Evolutionary conservation across 1,140 invertebrate species (phyloP).

Genomic region (Luehdorfia chinensis): DNA sequence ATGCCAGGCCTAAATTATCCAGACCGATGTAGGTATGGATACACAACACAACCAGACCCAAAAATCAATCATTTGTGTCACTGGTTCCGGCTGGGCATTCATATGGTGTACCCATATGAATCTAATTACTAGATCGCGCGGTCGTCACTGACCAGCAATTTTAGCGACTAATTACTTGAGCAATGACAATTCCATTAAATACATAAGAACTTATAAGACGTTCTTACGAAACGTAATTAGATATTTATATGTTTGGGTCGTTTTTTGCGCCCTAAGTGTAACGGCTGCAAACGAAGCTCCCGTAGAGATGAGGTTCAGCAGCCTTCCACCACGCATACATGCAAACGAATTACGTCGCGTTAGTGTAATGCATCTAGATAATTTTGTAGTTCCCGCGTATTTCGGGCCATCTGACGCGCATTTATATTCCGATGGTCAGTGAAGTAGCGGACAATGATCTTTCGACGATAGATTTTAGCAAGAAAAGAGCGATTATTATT

Average conservation of each 20-base stretch:
- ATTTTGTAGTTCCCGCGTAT: conserved; percentile 23
- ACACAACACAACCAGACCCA: neutral
- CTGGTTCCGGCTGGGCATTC: too few relatives aligned
- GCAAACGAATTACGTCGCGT: conserved; percentile 1
- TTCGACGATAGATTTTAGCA: too few relatives aligned
- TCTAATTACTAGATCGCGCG: too few relatives aligned
- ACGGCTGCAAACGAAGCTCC: conserved; percentile 24
- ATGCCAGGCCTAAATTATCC: neutral
- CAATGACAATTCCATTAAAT: too few relatives aligned
- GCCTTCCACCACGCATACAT: conserved; percentile 22
- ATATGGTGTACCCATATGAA: too few relatives aligned
- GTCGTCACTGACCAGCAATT: too few relatives aligned
- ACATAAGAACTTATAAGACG: too few relatives aligned
- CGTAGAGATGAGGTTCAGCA: conserved; percentile 36
- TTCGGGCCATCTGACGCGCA: conserved; percentile 13
- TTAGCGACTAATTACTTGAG: too few relatives aligned
- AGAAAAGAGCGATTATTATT: too few relatives aligned
- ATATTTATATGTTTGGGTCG: too few relatives aligned
- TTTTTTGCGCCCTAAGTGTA: conserved; percentile 27
- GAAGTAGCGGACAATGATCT: conserved; percentile 4
- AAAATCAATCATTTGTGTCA: too few relatives aligned
- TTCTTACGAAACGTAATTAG: too few relatives aligned
- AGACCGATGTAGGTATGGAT: neutral
- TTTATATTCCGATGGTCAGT: conserved; percentile 5
- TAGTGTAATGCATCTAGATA: conserved; percentile 23